phyloP scores from a whole-genome alignment of 92 coral and sea anemone genomes.

The Desmophyllum pertusum region DNA sequence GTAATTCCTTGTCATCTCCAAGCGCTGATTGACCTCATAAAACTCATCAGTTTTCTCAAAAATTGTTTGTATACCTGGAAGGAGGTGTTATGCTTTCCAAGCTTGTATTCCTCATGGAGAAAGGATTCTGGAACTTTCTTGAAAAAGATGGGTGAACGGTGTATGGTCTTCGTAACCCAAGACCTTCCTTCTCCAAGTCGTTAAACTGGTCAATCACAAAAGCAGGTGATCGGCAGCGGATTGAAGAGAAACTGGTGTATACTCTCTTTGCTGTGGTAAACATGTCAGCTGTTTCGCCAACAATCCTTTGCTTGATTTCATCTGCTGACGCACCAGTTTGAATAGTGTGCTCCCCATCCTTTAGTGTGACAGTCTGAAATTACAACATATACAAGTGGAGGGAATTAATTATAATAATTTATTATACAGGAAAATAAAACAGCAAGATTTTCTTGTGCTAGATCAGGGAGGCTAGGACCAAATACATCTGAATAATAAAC shows the following conservation, averaged over 20 bases:
- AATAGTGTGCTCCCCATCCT: not conserved
- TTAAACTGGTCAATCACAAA: constrained; percentile 32
- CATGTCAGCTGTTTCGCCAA: constrained; percentile 33
- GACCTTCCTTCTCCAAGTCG: constrained; percentile 30
- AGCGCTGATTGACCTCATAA: constrained; percentile 25
- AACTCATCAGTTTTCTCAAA: constrained; percentile 4
- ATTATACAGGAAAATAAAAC: no score
- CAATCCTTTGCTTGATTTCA: constrained; percentile 36
- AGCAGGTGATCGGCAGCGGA: constrained; percentile 24
- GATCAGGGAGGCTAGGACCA: no score
- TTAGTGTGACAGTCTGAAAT: constrained; percentile 21
- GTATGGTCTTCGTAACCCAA: not conserved
- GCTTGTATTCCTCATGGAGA: constrained; percentile 34
- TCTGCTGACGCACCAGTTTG: constrained; percentile 38
- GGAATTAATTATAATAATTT: no score
- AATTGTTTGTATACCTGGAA: constrained; percentile 11
- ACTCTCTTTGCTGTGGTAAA: constrained; percentile 47
- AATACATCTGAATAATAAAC: no score
- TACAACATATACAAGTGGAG: no score
- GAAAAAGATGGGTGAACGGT: constrained; percentile 16
- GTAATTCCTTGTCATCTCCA: constrained; percentile 12
- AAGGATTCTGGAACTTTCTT: constrained; percentile 26
- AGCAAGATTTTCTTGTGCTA: no score
- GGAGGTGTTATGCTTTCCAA: constrained; percentile 44
- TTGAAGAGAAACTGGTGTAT: constrained; percentile 44